Percentiles rank a stretch among this genome's conserved stretches.
These are phyloP conservation scores for Drosophila demipolita DNA, from an alignment of 2,888 invertebrate genomes.

Conservation along the genomic window DNA sequence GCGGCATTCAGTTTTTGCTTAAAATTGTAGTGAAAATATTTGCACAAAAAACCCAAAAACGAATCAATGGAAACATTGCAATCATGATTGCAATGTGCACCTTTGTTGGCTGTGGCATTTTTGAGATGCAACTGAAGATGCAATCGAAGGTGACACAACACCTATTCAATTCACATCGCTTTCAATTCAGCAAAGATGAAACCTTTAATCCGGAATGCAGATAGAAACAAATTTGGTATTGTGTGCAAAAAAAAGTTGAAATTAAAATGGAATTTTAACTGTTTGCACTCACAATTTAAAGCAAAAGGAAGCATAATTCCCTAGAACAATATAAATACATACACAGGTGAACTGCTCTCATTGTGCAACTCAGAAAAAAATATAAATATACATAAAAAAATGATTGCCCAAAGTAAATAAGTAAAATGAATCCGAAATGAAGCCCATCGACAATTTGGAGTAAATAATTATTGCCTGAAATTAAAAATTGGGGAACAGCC, in stretches of 20 bases:
- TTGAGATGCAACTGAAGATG: conserved; percentile 19
- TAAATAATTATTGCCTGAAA: conserved; percentile 63
- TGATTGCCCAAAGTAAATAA: conserved; percentile 26
- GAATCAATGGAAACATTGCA: conserved; percentile 13
- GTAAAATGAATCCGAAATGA: conserved; percentile 18
- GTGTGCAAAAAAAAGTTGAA: neutral
- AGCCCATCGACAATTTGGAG: conserved; percentile 50
- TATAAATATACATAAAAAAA: neutral
- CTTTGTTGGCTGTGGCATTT: conserved; percentile 4
- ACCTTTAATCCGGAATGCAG: neutral
- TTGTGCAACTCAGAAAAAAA: neutral
- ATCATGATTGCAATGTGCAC: conserved; percentile 5
- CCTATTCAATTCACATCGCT: conserved; percentile 2
- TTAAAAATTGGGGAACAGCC: conserved; percentile 59
- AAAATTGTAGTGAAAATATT: conserved; percentile 40
- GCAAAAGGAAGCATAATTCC: neutral
- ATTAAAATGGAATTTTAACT: neutral
- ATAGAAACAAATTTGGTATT: neutral
- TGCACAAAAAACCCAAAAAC: conserved; percentile 22
- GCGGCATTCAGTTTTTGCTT: conserved; percentile 35
- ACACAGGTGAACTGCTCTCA: neutral
- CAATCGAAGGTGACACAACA: conserved; percentile 22
- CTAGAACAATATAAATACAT: conserved; percentile 3
- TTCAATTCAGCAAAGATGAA: neutral
- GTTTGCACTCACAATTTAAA: neutral